phyloP scores from a whole-genome alignment of 1,140 invertebrate genomes.

The Diachasma alloeum region DNA sequence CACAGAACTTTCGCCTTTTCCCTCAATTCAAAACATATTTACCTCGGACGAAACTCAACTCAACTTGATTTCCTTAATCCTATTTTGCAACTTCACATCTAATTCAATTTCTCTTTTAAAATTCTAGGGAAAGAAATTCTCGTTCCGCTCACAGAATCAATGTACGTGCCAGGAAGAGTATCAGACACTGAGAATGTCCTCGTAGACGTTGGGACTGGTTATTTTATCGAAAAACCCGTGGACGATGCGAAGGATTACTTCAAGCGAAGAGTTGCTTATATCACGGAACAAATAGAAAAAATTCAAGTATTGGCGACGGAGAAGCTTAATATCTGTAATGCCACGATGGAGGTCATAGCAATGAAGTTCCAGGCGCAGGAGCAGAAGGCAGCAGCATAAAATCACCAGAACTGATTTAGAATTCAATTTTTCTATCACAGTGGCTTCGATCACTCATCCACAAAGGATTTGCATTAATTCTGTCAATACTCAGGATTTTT shows the following conservation, averaged over 20 bases:
- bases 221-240: slow-evolving; percentile 90
- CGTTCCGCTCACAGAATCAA: slow-evolving; percentile 91
- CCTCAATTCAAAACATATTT: no score
- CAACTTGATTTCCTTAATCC: no score
- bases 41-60: no score
- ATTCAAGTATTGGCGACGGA: slow-evolving; percentile 85
- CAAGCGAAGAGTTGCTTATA: slow-evolving; percentile 87
- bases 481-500: not conserved
- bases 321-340: slow-evolving; percentile 86
- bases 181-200: slow-evolving; percentile 84
- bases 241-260: slow-evolving; percentile 90
- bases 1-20: no score
- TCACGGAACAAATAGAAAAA: slow-evolving; percentile 94
- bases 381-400: slow-evolving; percentile 41
- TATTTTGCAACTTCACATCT: no score
- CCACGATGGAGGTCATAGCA: slow-evolving; percentile 76
- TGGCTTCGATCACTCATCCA: not conserved
- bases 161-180: slow-evolving; percentile 92
- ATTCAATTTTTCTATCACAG: not conserved
- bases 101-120: not conserved
- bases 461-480: not conserved
- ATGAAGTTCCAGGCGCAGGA: slow-evolving; percentile 68
- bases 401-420: slow-evolving; percentile 26
- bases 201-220: slow-evolving; percentile 94
- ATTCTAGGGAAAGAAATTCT: slow-evolving; percentile 76